Evolutionary conservation across 1,140 invertebrate species (phyloP).

Genomic region (Lucilia cuprina): DNA sequence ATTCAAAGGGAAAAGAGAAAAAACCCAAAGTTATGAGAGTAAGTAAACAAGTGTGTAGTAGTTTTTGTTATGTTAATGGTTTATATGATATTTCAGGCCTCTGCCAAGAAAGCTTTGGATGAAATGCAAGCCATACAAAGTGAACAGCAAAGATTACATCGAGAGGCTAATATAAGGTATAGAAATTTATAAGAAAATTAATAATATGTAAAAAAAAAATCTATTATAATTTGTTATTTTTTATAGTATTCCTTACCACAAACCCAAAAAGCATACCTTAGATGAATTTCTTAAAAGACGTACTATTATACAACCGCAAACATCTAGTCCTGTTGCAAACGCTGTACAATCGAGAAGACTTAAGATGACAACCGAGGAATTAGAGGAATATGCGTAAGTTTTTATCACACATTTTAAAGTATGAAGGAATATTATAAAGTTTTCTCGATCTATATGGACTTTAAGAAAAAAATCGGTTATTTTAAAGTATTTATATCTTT

Average conservation of each 20-base stretch:
- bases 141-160: constrained; percentile 69
- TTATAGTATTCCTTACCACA: constrained; percentile 73
- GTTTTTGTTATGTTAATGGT: neutral
- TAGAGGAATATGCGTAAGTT: constrained; percentile 64
- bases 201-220: no score
- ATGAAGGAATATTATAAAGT: no score
- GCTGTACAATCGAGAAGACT: constrained; percentile 50
- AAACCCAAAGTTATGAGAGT: constrained; percentile 38
- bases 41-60: neutral
- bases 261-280: constrained; percentile 72
- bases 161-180: constrained; percentile 67
- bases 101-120: constrained; percentile 61
- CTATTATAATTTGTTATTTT: no score
- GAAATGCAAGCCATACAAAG: constrained; percentile 63
- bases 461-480: no score
- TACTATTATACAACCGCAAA: constrained; percentile 52
- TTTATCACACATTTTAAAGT: neutral
- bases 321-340: constrained; percentile 47
- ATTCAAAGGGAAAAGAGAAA: constrained; percentile 42
- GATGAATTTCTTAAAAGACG: constrained; percentile 70
- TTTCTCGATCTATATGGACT: no score
- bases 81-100: constrained; percentile 52
- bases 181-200: no score
- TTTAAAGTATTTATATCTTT: no score
- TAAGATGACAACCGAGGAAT: constrained; percentile 64